Percentiles rank a stretch among this genome's conserved stretches.
Evolutionary conservation across 1,140 invertebrate species (phyloP).

Genomic region (Calephelis virginiensis): DNA sequence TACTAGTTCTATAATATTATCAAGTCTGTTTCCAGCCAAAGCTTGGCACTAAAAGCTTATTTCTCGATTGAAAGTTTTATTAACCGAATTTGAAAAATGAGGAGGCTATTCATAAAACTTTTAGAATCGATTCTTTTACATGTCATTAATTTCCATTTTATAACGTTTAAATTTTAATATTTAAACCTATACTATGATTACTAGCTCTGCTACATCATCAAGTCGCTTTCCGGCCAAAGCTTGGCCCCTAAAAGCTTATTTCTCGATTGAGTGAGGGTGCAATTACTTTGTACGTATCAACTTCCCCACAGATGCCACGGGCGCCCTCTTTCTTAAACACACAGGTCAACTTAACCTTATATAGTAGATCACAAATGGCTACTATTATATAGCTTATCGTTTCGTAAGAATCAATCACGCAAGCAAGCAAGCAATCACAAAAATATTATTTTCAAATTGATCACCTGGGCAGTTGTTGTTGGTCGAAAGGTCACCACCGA

Average conservation of each 20-base stretch:
- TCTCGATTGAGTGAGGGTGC: constrained; percentile 56
- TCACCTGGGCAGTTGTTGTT: no score
- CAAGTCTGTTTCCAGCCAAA: constrained; percentile 51
- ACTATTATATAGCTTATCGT: no score
- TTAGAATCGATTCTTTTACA: no score
- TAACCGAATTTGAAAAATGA: no score
- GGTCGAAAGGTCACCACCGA: no score
- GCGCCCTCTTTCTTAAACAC: constrained; percentile 13
- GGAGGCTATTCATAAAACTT: no score
- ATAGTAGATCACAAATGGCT: neutral
- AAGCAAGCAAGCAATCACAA: no score
- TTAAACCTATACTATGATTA: neutral
- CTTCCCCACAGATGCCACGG: constrained; percentile 16
- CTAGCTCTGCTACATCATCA: constrained; percentile 40
- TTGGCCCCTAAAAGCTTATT: constrained; percentile 62
- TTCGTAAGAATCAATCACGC: no score
- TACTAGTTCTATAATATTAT: constrained; percentile 37
- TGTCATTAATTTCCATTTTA: no score
- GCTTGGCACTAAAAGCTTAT: constrained; percentile 60
- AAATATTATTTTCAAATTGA: no score
- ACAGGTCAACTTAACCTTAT: neutral
- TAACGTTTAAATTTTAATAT: no score
- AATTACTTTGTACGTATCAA: constrained; percentile 35
- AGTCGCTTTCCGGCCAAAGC: constrained; percentile 51
- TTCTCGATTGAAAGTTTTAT: constrained; percentile 37